Evolutionary conservation across 2,797 vertebrate species (phyloP), one percentile per base, ranked within the genome.

Genomic region (Sylvilagus floridanus): DNA sequence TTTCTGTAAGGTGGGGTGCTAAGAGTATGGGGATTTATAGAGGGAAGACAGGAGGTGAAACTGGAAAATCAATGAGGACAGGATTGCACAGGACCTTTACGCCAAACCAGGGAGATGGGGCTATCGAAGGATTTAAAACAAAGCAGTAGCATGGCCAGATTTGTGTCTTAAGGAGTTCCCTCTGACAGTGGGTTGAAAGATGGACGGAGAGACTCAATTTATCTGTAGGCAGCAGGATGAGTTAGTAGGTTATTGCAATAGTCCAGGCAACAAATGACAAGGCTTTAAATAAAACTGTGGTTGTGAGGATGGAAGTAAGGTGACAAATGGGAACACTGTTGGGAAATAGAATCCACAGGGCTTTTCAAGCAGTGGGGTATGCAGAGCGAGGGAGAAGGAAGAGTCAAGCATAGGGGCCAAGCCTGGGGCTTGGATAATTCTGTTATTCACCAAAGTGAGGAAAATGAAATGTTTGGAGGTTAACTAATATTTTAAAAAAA

Each of bases 161-260:
- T 95, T 97, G 96, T 97, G 95, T 90, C 81, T 92, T 65, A 69
- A 35, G 50, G 26, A 92, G 71, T 52, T 75, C 21, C 37, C 35
- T 91, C 90, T 96, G 95, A 93, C 72, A 93, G 79, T 60, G 26
- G 71, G 73, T 35, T 97, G 93, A 96, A 93, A 96, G 91, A 95
- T 95, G 86, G 78, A 71, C 13, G 5, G 79, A 90, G 88, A 69
- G 57, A 88, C 52, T 81, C 90, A 87, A 75, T 97, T 79, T 52
- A 93, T 96, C 93, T 92, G 79, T 65, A 92, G 91, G 77, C 82
- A 82, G 84, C 62, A 94, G 91, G 87, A 91, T 97, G 95, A 97
- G 90, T 96, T 97, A 97, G 93, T 81, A 89, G 92, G 82, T 92
- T 96, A 92, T 95, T 94, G 85, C 42, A 85, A 68, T 92, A 77